Evolutionary conservation across 2,113 vertebrate genomes (phyloP).

Genomic region (Garra rufa): DNA sequence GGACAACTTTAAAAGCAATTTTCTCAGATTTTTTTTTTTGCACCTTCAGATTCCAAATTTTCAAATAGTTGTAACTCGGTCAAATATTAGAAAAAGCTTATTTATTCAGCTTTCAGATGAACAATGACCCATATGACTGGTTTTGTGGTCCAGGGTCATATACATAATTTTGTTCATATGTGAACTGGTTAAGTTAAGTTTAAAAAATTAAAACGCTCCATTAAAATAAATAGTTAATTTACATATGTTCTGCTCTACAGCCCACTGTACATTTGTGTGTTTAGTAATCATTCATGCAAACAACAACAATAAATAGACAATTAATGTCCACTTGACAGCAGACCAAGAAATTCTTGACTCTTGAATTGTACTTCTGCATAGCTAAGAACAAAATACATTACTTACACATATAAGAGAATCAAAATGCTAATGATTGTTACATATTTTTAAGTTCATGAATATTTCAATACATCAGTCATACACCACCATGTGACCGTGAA

Average conservation of each 20-base stretch:
- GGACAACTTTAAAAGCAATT: no score
- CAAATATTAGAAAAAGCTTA: no score
- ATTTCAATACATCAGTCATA: background rate
- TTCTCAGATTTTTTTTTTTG: no score
- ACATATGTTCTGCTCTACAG: background rate
- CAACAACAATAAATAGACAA: background rate
- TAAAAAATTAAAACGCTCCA: background rate
- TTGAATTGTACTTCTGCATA: background rate
- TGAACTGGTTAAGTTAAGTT: background rate
- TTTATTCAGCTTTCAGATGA: no score
- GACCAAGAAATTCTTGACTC: background rate
- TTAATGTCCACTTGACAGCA: background rate
- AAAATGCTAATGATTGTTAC: background rate
- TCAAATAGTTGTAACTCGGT: no score
- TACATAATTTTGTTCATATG: background rate
- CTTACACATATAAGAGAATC: background rate
- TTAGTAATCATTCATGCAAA: background rate
- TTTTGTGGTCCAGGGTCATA: no score
- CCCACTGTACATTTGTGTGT: background rate
- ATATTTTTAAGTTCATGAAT: background rate
- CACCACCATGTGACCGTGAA: background rate
- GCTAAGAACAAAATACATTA: background rate
- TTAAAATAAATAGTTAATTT: background rate
- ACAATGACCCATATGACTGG: no score
- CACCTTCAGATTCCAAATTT: no score